Percentiles rank a stretch among this genome's conserved stretches.
Conservation (phyloP, 2,797 vertebrate genomes). For the Crax fasciolata region DNA sequence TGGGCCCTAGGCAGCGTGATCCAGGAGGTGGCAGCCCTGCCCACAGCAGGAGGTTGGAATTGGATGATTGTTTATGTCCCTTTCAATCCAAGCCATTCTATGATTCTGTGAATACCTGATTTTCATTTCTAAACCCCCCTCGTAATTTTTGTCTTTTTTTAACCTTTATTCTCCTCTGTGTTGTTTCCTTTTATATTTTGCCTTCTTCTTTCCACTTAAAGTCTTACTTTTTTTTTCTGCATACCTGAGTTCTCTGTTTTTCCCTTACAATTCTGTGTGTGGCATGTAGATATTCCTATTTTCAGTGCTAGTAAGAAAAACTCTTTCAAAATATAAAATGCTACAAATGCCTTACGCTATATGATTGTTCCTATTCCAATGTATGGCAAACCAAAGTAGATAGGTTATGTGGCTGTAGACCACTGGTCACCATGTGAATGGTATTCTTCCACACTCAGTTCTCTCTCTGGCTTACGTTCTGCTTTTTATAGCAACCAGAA, state of each 20-base stretch:
- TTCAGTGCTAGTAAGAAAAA: neutral
- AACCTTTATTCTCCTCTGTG: neutral
- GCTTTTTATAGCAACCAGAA: neutral
- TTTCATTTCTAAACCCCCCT: neutral
- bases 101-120: neutral
- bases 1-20: too few relatives aligned
- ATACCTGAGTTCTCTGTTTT: neutral
- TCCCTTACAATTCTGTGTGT: neutral
- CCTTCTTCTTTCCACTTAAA: neutral
- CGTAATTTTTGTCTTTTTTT: neutral
- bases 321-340: neutral
- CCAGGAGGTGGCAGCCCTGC: too few relatives aligned
- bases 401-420: neutral
- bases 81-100: too few relatives aligned
- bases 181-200: neutral
- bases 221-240: neutral
- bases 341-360: neutral
- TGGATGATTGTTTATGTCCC: too few relatives aligned
- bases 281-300: neutral
- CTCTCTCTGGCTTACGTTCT: neutral
- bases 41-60: too few relatives aligned
- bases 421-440: neutral
- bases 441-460: neutral
- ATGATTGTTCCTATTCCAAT: neutral
- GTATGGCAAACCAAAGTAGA: neutral